phyloP scores from a whole-genome alignment of 2,888 invertebrate genomes.

The Schizotus pectinicornis region DNA sequence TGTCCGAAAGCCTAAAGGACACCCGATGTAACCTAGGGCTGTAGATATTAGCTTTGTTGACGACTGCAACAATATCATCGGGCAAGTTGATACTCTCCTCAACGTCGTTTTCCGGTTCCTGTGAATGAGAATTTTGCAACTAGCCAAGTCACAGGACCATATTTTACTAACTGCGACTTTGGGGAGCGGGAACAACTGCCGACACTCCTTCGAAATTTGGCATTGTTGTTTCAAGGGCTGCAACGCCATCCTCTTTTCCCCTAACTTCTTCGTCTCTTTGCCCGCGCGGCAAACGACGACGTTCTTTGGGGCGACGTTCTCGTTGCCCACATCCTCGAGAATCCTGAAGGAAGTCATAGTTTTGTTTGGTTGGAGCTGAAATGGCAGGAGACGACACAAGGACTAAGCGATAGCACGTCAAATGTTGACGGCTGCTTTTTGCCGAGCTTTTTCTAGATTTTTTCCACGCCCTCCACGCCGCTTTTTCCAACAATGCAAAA shows the following conservation, averaged over 20 bases:
- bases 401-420: not conserved
- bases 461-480: too few species aligned
- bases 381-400: not conserved
- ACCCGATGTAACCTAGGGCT: too few species aligned
- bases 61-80: not conserved
- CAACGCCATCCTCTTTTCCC: slow-evolving; percentile 2
- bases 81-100: not conserved
- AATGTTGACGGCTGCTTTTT: not conserved
- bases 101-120: slow-evolving; percentile 3
- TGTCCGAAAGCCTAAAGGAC: too few species aligned
- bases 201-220: not conserved
- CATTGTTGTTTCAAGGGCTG: slow-evolving; percentile 1
- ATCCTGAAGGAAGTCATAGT: slow-evolving; percentile 46
- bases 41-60: not conserved
- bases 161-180: not conserved
- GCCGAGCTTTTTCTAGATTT: too few species aligned
- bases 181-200: not conserved
- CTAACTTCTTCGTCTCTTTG: not conserved
- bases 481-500: too few species aligned
- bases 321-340: slow-evolving; percentile 43
- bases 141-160: not conserved
- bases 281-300: not conserved
- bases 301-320: slow-evolving; percentile 5
- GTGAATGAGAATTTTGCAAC: not conserved
- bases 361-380: too few species aligned